Evolutionary conservation across 37 sponge, comb jelly and placozoan genomes (phyloP).

Genomic region (Geodia barretti): DNA sequence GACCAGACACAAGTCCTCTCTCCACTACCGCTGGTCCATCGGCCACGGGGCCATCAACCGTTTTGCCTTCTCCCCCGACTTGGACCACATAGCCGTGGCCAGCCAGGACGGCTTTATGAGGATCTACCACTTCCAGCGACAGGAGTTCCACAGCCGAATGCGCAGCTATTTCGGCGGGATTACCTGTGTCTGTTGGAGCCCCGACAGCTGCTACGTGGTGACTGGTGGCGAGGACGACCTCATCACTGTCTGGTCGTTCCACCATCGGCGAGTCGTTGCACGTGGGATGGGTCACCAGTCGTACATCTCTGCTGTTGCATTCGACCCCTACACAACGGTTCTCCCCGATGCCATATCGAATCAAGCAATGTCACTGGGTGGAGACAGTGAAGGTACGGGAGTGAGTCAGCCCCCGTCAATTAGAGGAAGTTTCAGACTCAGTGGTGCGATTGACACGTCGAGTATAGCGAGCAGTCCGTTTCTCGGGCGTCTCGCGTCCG

Average conservation of each 20-base stretch:
- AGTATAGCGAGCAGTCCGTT: background rate
- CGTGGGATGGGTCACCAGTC: slow-evolving; percentile 93
- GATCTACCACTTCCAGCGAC: slow-evolving; percentile 74
- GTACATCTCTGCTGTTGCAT: slow-evolving; percentile 88
- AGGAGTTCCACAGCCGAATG: slow-evolving; percentile 82
- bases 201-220: slow-evolving; percentile 88
- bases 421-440: background rate
- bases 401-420: background rate
- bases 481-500: background rate
- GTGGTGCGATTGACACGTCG: background rate
- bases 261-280: slow-evolving; percentile 68
- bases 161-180: slow-evolving; percentile 94
- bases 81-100: slow-evolving; percentile 83
- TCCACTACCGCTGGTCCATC: slow-evolving; percentile 53
- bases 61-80: slow-evolving; percentile 91
- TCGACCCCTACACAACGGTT: slow-evolving; percentile 79
- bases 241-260: slow-evolving; percentile 89
- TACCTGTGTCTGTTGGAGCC: slow-evolving; percentile 97
- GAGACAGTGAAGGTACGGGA: background rate
- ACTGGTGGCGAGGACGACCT: slow-evolving; percentile 98
- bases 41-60: slow-evolving; percentile 78
- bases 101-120: slow-evolving; percentile 94
- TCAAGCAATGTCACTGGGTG: background rate
- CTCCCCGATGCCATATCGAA: slow-evolving; percentile 19
- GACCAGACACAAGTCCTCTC: slow-evolving; percentile 31